phyloP scores from a whole-genome alignment of 2,797 vertebrate genomes.

The Rhabdomys pumilio region DNA sequence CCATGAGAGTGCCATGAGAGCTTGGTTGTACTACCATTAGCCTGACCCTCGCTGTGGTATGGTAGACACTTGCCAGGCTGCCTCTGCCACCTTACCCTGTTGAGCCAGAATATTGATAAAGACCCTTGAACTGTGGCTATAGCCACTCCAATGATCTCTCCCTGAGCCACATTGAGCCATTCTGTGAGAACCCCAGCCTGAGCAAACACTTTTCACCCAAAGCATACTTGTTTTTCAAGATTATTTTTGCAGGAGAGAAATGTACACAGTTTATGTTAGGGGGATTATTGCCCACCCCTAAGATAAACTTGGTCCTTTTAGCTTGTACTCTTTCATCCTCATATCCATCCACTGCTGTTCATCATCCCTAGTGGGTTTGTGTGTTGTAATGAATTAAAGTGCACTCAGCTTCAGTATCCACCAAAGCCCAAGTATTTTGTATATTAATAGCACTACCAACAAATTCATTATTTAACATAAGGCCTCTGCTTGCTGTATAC shows the following conservation, averaged over 20 bases:
- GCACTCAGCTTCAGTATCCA: background rate
- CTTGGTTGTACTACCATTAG: background rate
- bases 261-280: background rate
- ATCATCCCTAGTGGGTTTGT: background rate
- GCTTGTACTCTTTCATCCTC: background rate
- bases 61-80: background rate
- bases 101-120: background rate
- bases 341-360: background rate
- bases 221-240: background rate
- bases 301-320: background rate
- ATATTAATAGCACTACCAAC: background rate
- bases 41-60: background rate
- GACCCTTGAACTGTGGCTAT: background rate
- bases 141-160: background rate
- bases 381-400: background rate
- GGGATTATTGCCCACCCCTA: background rate
- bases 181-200: background rate
- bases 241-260: background rate
- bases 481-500: background rate
- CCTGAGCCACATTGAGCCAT: background rate
- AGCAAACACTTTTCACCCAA: background rate
- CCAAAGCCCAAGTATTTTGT: background rate
- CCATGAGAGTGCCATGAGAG: background rate
- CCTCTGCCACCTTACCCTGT: background rate
- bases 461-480: background rate